A percentile compares a stretch with the other conserved stretches of the same genome.
phyloP scores from a whole-genome alignment of 2,888 invertebrate genomes.

The Caenorhabditis sp. region DNA sequence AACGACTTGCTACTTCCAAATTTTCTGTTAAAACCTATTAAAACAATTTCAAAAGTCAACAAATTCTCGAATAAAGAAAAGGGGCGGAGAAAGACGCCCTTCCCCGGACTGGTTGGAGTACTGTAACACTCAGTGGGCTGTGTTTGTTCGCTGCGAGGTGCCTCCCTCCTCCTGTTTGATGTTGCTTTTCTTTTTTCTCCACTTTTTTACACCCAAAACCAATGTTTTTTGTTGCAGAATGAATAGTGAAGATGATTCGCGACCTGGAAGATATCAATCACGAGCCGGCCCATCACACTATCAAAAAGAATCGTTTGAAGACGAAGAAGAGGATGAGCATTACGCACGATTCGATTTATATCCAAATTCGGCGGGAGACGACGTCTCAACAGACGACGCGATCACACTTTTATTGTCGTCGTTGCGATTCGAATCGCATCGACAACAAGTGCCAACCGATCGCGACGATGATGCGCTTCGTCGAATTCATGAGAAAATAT shows the following conservation, averaged over 20 bases:
- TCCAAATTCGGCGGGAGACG: conserved; percentile 13
- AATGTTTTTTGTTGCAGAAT: not conserved
- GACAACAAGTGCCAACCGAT: conserved; percentile 23
- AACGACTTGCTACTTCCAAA: too few species aligned
- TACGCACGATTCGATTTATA: conserved; percentile 8
- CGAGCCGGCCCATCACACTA: conserved; percentile 29
- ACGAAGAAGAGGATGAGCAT: conserved; percentile 21
- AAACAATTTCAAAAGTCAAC: too few species aligned
- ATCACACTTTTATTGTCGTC: conserved; percentile 32
- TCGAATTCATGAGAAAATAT: conserved; percentile 42
- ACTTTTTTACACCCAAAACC: too few species aligned
- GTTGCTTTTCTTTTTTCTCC: too few species aligned
- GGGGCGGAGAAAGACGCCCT: too few species aligned
- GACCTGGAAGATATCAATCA: conserved; percentile 5
- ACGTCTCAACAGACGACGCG: conserved; percentile 30
- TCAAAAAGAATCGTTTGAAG: conserved; percentile 20
- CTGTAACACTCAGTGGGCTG: too few species aligned
- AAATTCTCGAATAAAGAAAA: too few species aligned
- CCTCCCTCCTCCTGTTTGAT: too few species aligned
- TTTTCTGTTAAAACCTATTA: too few species aligned
- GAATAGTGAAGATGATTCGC: not conserved
- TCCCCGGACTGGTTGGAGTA: too few species aligned
- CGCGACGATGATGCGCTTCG: conserved; percentile 39
- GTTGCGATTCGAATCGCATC: conserved; percentile 37
- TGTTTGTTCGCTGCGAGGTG: too few species aligned